phyloP scores from a whole-genome alignment of 2,113 vertebrate genomes.

The Odontophorus gujanensis region DNA sequence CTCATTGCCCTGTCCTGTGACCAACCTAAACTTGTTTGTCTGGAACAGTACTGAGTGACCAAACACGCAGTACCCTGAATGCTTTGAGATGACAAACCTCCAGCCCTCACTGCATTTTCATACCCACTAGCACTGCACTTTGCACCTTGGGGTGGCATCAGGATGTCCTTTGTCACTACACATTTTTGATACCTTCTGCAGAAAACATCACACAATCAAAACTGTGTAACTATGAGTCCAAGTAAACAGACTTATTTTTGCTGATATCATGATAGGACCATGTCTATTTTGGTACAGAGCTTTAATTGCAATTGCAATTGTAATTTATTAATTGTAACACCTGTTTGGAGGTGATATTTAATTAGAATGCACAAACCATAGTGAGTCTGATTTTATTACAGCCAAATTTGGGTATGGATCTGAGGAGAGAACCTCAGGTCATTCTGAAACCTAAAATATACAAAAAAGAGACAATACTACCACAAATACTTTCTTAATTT shows the following conservation, averaged over 20 bases:
- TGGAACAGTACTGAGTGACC: background rate
- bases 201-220: background rate
- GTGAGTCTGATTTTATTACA: background rate
- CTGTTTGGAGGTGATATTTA: background rate
- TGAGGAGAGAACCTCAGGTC: background rate
- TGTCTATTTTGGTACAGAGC: background rate
- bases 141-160: background rate
- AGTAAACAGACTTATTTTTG: background rate
- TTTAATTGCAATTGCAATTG: no score
- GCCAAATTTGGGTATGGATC: background rate
- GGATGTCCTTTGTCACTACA: background rate
- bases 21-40: background rate
- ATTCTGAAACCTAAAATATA: background rate
- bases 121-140: background rate
- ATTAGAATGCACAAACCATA: background rate
- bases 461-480: background rate
- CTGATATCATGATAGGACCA: background rate
- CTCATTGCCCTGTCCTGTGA: background rate
- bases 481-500: background rate
- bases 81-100: background rate
- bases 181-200: background rate
- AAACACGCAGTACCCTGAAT: background rate
- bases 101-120: background rate
- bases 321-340: background rate
- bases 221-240: fast-evolving